Percentiles rank a stretch among this genome's conserved stretches.
These are phyloP conservation scores for Serinus canaria DNA, from an alignment of 2,113 vertebrate species.

Conservation along the genomic window DNA sequence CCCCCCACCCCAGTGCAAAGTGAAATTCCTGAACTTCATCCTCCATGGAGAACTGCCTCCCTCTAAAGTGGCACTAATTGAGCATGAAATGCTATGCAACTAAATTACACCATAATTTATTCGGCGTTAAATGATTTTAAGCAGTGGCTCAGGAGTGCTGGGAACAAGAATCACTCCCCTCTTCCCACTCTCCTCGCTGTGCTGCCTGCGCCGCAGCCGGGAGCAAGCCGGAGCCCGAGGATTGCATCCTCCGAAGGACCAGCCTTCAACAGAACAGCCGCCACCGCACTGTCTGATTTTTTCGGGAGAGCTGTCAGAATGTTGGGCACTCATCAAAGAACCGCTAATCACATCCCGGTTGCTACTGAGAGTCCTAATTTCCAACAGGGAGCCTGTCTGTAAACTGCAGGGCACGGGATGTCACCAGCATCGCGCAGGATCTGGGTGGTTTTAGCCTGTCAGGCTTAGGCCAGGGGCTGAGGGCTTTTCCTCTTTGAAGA, in stretches of 20 bases:
- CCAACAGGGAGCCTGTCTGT: fast-evolving
- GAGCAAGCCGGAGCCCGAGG: fast-evolving
- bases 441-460: background rate
- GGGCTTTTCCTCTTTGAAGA: background rate
- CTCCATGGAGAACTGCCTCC: constrained; percentile 12
- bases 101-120: constrained; percentile 66
- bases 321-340: background rate
- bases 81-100: constrained; percentile 57
- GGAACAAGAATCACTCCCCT: constrained; percentile 7
- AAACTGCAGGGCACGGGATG: background rate
- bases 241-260: fast-evolving
- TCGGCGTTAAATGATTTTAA: constrained; percentile 52
- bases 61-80: constrained; percentile 63
- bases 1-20: background rate
- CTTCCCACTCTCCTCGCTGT: background rate
- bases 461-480: background rate
- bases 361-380: background rate
- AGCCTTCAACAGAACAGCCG: fast-evolving
- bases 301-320: background rate
- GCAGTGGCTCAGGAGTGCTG: constrained; percentile 9
- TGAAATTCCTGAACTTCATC: constrained; percentile 2
- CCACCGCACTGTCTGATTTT: background rate
- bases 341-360: background rate
- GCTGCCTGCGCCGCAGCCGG: fast-evolving
- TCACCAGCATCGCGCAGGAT: background rate